A percentile compares a stretch with the other conserved stretches of the same genome.
Evolutionary conservation across 2,113 vertebrate species (phyloP).

Genomic region (Periophthalmus modestus): DNA sequence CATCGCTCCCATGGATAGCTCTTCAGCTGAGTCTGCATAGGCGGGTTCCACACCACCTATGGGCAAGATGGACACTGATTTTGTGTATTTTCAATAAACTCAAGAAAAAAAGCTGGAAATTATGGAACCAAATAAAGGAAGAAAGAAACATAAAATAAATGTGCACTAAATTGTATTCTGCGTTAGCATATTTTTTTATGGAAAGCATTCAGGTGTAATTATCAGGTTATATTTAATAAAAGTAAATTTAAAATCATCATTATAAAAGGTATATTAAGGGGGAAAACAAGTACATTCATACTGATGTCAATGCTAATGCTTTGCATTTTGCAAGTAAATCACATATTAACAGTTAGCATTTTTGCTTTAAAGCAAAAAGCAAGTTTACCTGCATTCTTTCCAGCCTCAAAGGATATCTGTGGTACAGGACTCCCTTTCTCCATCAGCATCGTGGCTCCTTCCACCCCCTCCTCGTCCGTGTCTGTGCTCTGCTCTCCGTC

Average conservation of each 20-base stretch:
- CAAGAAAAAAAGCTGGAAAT: background rate
- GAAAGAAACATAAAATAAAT: no score
- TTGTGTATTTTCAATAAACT: background rate
- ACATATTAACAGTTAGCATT: background rate
- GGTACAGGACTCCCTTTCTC: slow-evolving; percentile 85
- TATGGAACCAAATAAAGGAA: background rate
- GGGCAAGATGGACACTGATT: slow-evolving; percentile 2
- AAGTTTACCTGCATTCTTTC: slow-evolving; percentile 76
- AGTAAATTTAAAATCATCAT: no score
- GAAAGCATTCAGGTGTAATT: no score
- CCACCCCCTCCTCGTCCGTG: slow-evolving; percentile 92
- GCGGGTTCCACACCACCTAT: slow-evolving; percentile 72
- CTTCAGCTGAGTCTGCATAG: slow-evolving; percentile 83
- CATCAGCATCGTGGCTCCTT: slow-evolving; percentile 76
- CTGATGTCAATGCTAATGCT: no score
- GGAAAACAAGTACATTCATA: no score
- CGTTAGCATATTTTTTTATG: no score
- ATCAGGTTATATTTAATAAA: no score
- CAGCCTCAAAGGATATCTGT: slow-evolving; percentile 81
- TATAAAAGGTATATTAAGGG: no score
- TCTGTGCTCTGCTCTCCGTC: slow-evolving; percentile 97
- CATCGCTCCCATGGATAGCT: slow-evolving; percentile 85
- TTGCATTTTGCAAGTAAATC: background rate
- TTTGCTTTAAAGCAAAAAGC: background rate
- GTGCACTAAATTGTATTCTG: no score